A percentile compares a stretch with the other conserved stretches of the same genome.
Evolutionary conservation across 2,797 vertebrate species (phyloP).

Genomic region (Enteromius afrohamiltoni): DNA sequence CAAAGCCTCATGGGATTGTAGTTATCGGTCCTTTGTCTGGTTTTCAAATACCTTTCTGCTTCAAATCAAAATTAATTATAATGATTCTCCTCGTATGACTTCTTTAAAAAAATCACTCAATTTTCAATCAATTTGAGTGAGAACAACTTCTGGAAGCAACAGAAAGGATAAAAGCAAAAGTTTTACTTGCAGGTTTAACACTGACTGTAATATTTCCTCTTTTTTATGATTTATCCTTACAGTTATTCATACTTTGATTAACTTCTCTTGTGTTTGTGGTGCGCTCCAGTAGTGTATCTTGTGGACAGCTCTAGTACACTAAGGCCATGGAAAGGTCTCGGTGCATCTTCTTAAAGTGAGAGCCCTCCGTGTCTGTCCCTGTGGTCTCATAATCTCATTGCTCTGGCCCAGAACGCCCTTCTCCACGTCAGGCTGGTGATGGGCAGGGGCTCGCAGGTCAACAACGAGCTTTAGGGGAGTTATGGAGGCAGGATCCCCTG

Average conservation of each 20-base stretch:
- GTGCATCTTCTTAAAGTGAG: slow-evolving; percentile 51
- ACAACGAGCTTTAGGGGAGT: slow-evolving; percentile 49
- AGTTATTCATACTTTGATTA: not conserved
- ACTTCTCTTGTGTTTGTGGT: not conserved
- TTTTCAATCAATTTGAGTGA: too few relatives aligned
- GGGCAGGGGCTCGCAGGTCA: slow-evolving; percentile 54
- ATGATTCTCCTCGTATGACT: not conserved
- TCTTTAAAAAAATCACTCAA: not conserved
- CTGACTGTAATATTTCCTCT: too few relatives aligned
- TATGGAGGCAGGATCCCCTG: slow-evolving; percentile 52
- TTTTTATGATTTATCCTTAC: too few relatives aligned
- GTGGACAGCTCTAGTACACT: not conserved
- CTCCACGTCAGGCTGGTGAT: slow-evolving; percentile 51
- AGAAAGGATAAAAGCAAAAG: too few relatives aligned
- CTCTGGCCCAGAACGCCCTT: slow-evolving; percentile 26
- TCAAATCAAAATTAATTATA: not conserved
- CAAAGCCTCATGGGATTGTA: not conserved
- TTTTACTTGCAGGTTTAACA: too few relatives aligned
- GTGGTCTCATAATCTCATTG: slow-evolving; percentile 49
- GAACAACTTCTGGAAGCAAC: too few relatives aligned
- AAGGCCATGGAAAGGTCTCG: not conserved
- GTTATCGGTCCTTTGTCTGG: not conserved
- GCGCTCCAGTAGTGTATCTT: not conserved
- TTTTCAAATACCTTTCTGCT: not conserved
- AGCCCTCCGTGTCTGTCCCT: slow-evolving; percentile 32